A percentile compares a stretch with the other conserved stretches of the same genome.
These are phyloP conservation scores for Paramormyrops hopkinsi DNA, from an alignment of 2,797 vertebrate genomes.

Conservation along the genomic window DNA sequence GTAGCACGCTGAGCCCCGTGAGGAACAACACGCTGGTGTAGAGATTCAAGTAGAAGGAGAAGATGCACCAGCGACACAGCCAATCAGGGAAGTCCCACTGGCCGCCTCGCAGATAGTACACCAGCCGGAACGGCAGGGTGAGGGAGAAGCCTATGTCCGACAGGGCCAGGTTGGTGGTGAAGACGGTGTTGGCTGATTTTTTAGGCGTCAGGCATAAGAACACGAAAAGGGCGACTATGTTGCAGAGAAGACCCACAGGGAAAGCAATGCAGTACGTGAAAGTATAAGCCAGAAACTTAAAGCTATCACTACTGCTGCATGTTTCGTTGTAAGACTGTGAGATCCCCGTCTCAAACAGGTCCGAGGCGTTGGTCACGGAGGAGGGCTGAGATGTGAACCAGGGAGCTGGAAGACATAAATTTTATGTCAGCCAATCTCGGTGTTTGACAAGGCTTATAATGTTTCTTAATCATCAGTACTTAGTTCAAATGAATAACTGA, in stretches of 20 bases:
- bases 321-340: not conserved
- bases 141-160: slow-evolving; percentile 58
- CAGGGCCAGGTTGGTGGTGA: slow-evolving; percentile 61
- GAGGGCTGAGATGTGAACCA: not conserved
- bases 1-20: slow-evolving; percentile 54
- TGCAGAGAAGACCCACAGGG: slow-evolving; percentile 50
- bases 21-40: slow-evolving; percentile 65
- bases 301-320: slow-evolving; percentile 26
- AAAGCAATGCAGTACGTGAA: slow-evolving; percentile 51
- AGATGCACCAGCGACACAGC: slow-evolving; percentile 57
- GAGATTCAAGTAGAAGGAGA: slow-evolving; percentile 59
- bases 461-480: not conserved
- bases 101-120: slow-evolving; percentile 47
- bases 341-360: not conserved
- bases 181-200: slow-evolving; percentile 42
- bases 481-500: not conserved
- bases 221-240: slow-evolving; percentile 44
- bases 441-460: not conserved
- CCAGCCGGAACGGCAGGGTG: slow-evolving; percentile 57
- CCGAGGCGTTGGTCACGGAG: not conserved
- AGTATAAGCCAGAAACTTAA: slow-evolving; percentile 53
- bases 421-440: not conserved
- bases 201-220: slow-evolving; percentile 37
- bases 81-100: slow-evolving; percentile 54
- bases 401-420: not conserved